Percentiles rank a stretch among this genome's conserved stretches.
These are phyloP conservation scores for Drosophila jambulina DNA, from an alignment of 1,140 invertebrate genomes.

Conservation along the genomic window DNA sequence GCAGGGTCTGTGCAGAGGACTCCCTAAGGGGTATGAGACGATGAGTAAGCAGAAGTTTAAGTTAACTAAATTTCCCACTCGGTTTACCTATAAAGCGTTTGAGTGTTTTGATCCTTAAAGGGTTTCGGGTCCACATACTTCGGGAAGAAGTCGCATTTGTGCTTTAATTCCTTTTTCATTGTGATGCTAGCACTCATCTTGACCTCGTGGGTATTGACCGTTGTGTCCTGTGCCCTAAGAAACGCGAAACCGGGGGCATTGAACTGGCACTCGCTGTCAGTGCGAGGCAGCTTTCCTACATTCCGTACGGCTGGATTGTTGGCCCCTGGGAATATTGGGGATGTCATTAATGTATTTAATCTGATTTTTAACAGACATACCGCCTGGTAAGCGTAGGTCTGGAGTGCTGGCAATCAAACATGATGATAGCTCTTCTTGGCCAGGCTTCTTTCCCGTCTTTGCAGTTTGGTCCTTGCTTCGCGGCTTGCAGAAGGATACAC, in stretches of 20 bases:
- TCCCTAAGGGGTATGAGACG: conserved; percentile 85
- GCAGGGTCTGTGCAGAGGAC: conserved; percentile 90
- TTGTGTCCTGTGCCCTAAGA: conserved; percentile 29
- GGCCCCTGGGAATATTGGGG: conserved; percentile 24
- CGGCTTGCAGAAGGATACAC: conserved; percentile 43
- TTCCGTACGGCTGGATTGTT: conserved; percentile 60
- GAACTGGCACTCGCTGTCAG: conserved; percentile 65
- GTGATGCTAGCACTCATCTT: conserved; percentile 40
- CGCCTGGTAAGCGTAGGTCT: conserved; percentile 30
- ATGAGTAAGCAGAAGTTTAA: not conserved
- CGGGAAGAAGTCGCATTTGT: conserved; percentile 63
- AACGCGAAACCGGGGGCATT: conserved; percentile 56
- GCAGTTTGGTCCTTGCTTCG: conserved; percentile 6
- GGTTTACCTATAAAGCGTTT: conserved; percentile 72
- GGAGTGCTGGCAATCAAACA: conserved; percentile 51
- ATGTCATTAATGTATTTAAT: not conserved
- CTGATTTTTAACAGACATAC: conserved; percentile 9
- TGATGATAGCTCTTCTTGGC: conserved; percentile 38
- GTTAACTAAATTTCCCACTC: not conserved
- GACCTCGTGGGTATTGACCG: conserved; percentile 45
- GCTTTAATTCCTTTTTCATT: conserved; percentile 34
- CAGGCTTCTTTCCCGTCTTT: conserved; percentile 25
- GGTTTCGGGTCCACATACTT: conserved; percentile 42
- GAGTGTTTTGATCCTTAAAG: conserved; percentile 61
- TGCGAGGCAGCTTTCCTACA: conserved; percentile 52